Evolutionary conservation across 2,113 vertebrate genomes (phyloP).

Genomic region (Myiopsitta monachus): DNA sequence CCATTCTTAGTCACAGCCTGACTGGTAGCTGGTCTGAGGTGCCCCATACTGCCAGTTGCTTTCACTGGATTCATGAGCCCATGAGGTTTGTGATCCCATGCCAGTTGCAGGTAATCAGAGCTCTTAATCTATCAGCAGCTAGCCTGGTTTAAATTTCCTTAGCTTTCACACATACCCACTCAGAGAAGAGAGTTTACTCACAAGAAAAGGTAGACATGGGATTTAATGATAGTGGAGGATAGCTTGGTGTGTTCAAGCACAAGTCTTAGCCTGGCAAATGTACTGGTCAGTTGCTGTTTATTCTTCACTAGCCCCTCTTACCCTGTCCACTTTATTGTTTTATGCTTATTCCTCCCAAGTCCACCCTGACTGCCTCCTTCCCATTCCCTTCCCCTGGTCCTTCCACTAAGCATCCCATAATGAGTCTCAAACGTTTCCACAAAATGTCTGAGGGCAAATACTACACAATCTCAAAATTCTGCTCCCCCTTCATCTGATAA

Average conservation of each 20-base stretch:
- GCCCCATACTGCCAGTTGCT: background rate
- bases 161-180: background rate
- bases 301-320: background rate
- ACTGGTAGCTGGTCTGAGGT: background rate
- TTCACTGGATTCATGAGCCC: background rate
- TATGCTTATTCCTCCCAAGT: background rate
- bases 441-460: background rate
- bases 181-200: background rate
- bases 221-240: background rate
- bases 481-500: background rate
- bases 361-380: background rate
- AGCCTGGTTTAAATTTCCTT: background rate
- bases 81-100: background rate
- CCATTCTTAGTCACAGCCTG: background rate
- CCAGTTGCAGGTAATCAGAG: background rate
- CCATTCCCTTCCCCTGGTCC: background rate
- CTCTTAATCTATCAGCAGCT: background rate
- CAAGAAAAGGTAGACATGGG: background rate
- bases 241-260: background rate
- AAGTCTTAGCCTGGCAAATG: background rate
- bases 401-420: background rate
- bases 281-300: background rate
- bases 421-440: rapidly evolving
- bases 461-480: background rate
- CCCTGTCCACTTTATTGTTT: background rate